Evolutionary conservation across 1,140 invertebrate species (phyloP).

Genomic region (Eriosoma lanigerum): DNA sequence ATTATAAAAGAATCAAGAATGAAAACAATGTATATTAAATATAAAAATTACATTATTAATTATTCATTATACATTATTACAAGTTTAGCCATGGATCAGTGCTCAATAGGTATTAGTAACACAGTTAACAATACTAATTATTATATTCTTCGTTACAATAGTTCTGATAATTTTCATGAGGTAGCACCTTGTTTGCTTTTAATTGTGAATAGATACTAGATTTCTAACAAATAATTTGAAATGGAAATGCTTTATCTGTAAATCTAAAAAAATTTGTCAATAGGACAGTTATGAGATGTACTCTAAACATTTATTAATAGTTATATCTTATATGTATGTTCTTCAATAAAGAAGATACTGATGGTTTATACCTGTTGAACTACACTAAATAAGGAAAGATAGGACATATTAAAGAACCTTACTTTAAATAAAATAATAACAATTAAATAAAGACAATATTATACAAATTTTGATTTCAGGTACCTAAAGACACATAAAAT

Average conservation of each 20-base stretch:
- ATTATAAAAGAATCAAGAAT: no score
- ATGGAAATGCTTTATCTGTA: constrained; percentile 82
- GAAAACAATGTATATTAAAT: no score
- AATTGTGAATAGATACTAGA: no score
- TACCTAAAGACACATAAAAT: constrained; percentile 99
- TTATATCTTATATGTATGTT: constrained; percentile 99
- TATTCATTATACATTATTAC: no score
- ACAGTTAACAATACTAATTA: no score
- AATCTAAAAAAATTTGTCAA: constrained; percentile 92
- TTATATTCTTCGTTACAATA: no score
- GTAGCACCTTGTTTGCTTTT: no score
- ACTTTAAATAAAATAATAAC: constrained; percentile 13
- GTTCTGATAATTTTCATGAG: no score
- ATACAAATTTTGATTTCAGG: constrained; percentile 63
- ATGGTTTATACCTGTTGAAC: constrained; percentile 96
- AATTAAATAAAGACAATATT: neutral
- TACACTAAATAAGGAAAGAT: constrained; percentile 90
- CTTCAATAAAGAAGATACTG: constrained; percentile 94
- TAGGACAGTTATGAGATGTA: constrained; percentile 85
- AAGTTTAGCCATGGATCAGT: no score
- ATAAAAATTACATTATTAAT: no score
- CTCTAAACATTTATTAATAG: constrained; percentile 82
- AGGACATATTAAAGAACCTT: constrained; percentile 93
- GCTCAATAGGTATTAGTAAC: no score
- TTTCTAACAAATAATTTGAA: constrained; percentile 77